Evolutionary conservation across 2,797 vertebrate species (phyloP).

Genomic region (Spheniscus humboldti): DNA sequence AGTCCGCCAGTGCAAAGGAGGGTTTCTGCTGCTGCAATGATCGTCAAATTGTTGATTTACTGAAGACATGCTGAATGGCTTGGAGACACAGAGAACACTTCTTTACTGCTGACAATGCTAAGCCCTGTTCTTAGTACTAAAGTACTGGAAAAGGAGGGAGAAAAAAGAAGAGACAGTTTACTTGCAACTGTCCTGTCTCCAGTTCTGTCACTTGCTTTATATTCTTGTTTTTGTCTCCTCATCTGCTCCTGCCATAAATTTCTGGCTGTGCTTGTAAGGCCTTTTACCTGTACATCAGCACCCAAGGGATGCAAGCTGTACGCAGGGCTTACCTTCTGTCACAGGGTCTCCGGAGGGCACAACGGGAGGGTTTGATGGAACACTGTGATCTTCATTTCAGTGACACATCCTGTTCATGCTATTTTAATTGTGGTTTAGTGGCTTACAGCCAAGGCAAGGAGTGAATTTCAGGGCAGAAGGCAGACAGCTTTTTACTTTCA

Average conservation of each 20-base stretch:
- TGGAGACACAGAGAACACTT: neutral
- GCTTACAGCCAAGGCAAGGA: constrained; percentile 18
- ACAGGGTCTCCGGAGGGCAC: neutral
- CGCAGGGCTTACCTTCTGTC: neutral
- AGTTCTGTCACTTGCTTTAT: neutral
- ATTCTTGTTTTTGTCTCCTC: constrained; percentile 2
- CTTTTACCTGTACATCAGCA: neutral
- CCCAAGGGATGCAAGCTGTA: neutral
- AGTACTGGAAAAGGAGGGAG: neutral
- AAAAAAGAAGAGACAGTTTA: neutral
- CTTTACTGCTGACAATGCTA: neutral
- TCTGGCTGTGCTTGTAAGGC: neutral
- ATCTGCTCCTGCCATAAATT: constrained; percentile 4
- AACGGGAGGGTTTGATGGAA: neutral
- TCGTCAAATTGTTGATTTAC: neutral
- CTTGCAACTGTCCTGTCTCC: constrained; percentile 9
- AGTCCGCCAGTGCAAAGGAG: neutral
- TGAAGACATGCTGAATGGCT: neutral
- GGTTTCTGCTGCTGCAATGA: neutral
- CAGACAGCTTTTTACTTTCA: neutral
- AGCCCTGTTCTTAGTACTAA: neutral
- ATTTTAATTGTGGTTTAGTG: constrained; percentile 49
- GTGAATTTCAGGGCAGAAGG: constrained; percentile 19
- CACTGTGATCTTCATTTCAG: constrained; percentile 18
- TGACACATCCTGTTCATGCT: neutral